A percentile compares a stretch with the other conserved stretches of the same genome.
Evolutionary conservation across 2,113 vertebrate species (phyloP).

Genomic region (Chaenogobius annularis): DNA sequence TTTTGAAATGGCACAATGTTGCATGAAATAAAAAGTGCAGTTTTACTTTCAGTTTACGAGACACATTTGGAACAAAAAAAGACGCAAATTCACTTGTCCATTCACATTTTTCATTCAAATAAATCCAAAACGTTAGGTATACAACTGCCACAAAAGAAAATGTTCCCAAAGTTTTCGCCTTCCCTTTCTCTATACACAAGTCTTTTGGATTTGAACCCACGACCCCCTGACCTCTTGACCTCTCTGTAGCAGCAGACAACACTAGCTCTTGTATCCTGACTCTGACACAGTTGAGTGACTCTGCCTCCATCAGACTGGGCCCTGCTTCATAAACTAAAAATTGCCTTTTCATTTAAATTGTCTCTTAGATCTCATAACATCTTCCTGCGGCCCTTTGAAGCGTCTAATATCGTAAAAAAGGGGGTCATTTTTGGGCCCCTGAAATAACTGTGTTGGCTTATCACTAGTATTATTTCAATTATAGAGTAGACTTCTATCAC

Average conservation of each 20-base stretch:
- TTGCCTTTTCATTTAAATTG: constrained; percentile 43
- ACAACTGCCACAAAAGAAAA: not conserved
- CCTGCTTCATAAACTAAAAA: constrained; percentile 66
- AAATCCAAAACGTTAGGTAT: too few relatives aligned
- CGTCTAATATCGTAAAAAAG: constrained; percentile 64
- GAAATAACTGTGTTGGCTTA: constrained; percentile 68
- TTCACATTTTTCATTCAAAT: too few relatives aligned
- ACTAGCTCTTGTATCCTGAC: constrained; percentile 71
- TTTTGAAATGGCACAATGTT: too few relatives aligned
- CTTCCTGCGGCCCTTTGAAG: constrained; percentile 74
- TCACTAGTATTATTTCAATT: constrained; percentile 54
- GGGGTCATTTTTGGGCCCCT: constrained; percentile 54
- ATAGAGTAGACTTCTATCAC: constrained; percentile 37
- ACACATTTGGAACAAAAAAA: too few relatives aligned
- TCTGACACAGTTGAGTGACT: constrained; percentile 67
- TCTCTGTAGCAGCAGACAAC: constrained; percentile 65
- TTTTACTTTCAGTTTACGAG: too few relatives aligned
- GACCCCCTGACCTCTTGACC: constrained; percentile 54
- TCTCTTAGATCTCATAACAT: constrained; percentile 47
- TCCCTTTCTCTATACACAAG: constrained; percentile 16
- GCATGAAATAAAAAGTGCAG: too few relatives aligned
- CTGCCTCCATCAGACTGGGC: constrained; percentile 68
- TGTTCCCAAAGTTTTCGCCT: constrained; percentile 22
- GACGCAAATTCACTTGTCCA: too few relatives aligned
- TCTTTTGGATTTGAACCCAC: constrained; percentile 42